Conservation (phyloP, 2,888 invertebrate species). For the Plebejus argus region DNA sequence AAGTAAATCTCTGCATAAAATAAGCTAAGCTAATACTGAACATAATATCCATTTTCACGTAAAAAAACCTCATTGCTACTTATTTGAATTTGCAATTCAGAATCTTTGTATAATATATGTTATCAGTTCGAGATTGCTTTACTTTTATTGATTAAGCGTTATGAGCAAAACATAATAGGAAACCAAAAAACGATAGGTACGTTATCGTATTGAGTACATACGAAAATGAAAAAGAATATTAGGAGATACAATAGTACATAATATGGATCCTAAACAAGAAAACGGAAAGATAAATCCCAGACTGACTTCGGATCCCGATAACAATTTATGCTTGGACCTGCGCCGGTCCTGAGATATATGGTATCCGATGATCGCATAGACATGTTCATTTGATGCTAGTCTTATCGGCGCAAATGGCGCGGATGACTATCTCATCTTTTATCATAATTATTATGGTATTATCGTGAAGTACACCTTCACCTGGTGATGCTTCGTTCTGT, state of each 20-base stretch:
- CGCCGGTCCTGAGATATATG: slow-evolving; percentile 61
- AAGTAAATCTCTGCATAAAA: too few relatives aligned
- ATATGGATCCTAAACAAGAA: slow-evolving; percentile 41
- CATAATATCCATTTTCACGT: too few relatives aligned
- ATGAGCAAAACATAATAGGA: background rate
- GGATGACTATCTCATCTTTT: slow-evolving; percentile 31
- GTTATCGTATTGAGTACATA: background rate
- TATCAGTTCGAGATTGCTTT: too few relatives aligned
- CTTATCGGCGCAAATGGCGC: slow-evolving; percentile 50
- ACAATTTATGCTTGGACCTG: slow-evolving; percentile 61
- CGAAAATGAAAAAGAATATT: slow-evolving; percentile 14
- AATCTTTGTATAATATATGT: too few relatives aligned
- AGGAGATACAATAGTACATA: slow-evolving; percentile 36
- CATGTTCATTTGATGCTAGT: slow-evolving; percentile 65
- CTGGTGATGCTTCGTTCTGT: background rate
- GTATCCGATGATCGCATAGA: slow-evolving; percentile 61
- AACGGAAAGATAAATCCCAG: slow-evolving; percentile 48
- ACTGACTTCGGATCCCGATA: slow-evolving; percentile 58
- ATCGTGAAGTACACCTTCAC: background rate
- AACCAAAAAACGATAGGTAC: background rate
- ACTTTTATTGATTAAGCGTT: too few relatives aligned
- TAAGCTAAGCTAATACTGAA: too few relatives aligned
- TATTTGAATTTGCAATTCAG: too few relatives aligned
- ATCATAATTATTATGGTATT: slow-evolving; percentile 1
- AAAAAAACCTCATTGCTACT: too few relatives aligned